Percentiles rank a stretch among this genome's conserved stretches.
Evolutionary conservation across 2,113 vertebrate genomes (phyloP).

Genomic region (Notechis scutatus): DNA sequence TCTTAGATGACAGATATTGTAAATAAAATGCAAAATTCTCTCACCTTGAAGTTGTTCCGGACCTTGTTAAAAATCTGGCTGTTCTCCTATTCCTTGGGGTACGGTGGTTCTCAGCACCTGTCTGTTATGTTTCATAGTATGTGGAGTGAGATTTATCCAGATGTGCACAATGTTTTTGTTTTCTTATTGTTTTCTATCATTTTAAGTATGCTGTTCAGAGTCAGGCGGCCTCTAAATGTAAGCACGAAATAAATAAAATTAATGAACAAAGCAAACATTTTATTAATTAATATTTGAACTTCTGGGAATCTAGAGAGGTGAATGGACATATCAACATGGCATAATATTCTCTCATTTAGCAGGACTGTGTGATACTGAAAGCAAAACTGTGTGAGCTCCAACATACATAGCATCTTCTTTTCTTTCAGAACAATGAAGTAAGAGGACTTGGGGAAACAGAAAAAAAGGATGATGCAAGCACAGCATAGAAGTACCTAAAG

Average conservation of each 20-base stretch:
- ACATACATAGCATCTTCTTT: constrained; percentile 43
- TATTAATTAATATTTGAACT: constrained; percentile 13
- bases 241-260: not conserved
- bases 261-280: not conserved
- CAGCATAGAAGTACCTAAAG: constrained; percentile 2
- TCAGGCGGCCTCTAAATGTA: not conserved
- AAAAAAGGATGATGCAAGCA: not conserved
- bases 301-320: constrained; percentile 15
- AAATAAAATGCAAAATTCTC: not conserved
- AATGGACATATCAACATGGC: constrained; percentile 22
- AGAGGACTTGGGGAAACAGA: constrained; percentile 49
- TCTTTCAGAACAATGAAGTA: constrained; percentile 35
- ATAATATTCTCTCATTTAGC: constrained; percentile 45
- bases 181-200: not conserved
- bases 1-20: not conserved
- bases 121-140: not conserved
- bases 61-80: not conserved
- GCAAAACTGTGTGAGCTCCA: constrained; percentile 44
- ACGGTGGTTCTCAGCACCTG: not conserved
- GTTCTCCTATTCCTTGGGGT: not conserved
- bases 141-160: not conserved
- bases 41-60: not conserved
- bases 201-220: not conserved
- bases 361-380: constrained; percentile 32
- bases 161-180: not conserved